These are phyloP conservation scores for Cremastinae sp. DNA, from an alignment of 2,888 invertebrate species.

Conservation along the genomic window DNA sequence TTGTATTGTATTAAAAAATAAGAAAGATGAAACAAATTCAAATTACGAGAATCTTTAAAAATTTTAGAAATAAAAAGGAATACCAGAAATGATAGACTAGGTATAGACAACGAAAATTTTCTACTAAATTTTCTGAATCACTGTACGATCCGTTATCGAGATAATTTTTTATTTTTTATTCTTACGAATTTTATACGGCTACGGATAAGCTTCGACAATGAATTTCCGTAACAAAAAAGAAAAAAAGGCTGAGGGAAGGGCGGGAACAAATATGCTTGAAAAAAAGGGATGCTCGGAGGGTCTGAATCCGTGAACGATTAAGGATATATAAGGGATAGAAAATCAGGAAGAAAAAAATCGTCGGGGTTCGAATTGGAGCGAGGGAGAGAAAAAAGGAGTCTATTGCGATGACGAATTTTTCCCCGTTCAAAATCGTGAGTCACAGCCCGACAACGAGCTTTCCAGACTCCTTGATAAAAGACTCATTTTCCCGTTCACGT, in stretches of 20 bases:
- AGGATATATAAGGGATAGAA: constrained; percentile 9
- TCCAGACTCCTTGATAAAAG: constrained; percentile 38
- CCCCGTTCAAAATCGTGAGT: constrained; percentile 39
- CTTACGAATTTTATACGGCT: too few relatives aligned
- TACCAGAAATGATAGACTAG: too few relatives aligned
- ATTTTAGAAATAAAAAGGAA: too few relatives aligned
- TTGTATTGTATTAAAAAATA: too few relatives aligned
- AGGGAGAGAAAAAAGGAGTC: constrained; percentile 45
- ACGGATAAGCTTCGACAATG: constrained; percentile 63
- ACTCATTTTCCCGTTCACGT: constrained; percentile 1
- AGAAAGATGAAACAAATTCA: too few relatives aligned
- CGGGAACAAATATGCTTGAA: constrained; percentile 9
- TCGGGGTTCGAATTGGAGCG: constrained; percentile 19
- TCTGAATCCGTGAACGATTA: constrained; percentile 22
- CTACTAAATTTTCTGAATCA: too few relatives aligned
- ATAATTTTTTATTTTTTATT: constrained; percentile 60
- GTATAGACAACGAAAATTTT: too few relatives aligned
- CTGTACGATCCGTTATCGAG: too few relatives aligned
- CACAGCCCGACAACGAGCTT: constrained; percentile 50
- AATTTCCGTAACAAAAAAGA: constrained; percentile 36
- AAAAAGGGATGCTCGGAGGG: constrained; percentile 10
- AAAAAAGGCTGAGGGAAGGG: constrained; percentile 4
- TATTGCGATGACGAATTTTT: constrained; percentile 47
- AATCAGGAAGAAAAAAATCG: constrained; percentile 15
- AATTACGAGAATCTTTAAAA: too few relatives aligned